Evolutionary conservation across 2,888 invertebrate species (phyloP), one percentile per base, ranked within the genome.

Genomic region (Drosophila mimetica): DNA sequence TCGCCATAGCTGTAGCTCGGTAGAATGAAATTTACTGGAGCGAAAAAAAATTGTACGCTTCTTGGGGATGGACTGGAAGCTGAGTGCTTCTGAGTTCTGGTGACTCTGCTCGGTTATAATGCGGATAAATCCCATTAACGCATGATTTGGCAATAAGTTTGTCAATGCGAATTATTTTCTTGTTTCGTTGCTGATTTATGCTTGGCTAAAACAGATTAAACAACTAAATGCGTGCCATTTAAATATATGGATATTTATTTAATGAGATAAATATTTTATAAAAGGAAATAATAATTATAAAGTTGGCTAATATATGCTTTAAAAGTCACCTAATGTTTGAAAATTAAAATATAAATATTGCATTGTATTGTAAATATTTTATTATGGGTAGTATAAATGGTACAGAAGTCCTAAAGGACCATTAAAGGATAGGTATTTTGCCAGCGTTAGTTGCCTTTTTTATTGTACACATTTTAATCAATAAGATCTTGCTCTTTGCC

Each of bases 1-100:
- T 37, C 8, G 63, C 51, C 28, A 34, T 59, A 67, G 50, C 60
- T 7, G 28, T 37, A 28, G 28, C 60, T 75, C 69, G 69, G 82
- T 64, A 74, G 67, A 87, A 85, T 64, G 54, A 65, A 55, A 71
- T 72, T 72, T 72, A 70, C 52, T 63, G 73, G 47, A 72, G 64
- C 52, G 37, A 34, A 46, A 58, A 57, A 37, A 51, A 47, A 32
- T 51, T 18, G 39, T 39, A 46, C 13, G 50, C 14, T 16, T 20
- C 42, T 20, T 32, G 70, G 42, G 57, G 4, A 55, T 28, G 60
- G 16, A 48, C 34, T 37, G 61, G 25, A 57, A 9, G 20, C 54
- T 53, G 67, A 65, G 69, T 67, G 57, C 48, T 57, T 25, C 25
- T 5, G 3, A 30, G 47, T 30, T 53, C 52, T 39, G 53, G 44